Conservation (phyloP, 1,140 invertebrate species). For the Drosophila sucinea region DNA sequence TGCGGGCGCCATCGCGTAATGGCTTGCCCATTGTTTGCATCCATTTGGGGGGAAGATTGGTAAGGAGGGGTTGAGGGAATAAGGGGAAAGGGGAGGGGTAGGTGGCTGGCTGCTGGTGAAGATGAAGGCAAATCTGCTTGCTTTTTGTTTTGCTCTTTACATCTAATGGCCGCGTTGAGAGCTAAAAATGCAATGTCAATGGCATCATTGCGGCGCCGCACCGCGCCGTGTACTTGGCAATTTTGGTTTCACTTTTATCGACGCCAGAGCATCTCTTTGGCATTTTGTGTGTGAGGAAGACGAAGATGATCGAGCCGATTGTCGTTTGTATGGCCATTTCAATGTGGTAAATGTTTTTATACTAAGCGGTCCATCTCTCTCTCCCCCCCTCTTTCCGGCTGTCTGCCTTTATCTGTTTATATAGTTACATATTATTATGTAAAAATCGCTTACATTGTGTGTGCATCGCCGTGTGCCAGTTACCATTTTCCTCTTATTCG, state of each 20-base stretch:
- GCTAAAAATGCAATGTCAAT: constrained; percentile 79
- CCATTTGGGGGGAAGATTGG: constrained; percentile 33
- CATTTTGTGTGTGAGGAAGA: constrained; percentile 35
- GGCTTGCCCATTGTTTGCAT: constrained; percentile 69
- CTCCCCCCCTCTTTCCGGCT: not conserved
- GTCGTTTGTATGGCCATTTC: constrained; percentile 50
- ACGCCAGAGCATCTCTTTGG: constrained; percentile 59
- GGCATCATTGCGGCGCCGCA: constrained; percentile 51
- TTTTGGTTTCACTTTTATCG: constrained; percentile 80
- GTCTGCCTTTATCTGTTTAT: constrained; percentile 41
- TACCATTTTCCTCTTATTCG: constrained; percentile 41
- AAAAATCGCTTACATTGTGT: constrained; percentile 75
- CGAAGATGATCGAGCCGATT: constrained; percentile 53
- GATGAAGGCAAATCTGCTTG: constrained; percentile 18
- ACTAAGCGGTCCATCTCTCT: constrained; percentile 46
- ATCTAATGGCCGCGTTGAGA: constrained; percentile 76
- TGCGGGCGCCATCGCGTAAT: constrained; percentile 68
- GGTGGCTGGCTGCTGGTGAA: not conserved
- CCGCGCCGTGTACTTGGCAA: constrained; percentile 62
- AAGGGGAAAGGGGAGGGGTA: not conserved
- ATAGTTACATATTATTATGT: constrained; percentile 76
- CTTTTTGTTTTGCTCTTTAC: constrained; percentile 65
- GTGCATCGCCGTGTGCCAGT: constrained; percentile 70
- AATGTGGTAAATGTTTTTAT: constrained; percentile 70
- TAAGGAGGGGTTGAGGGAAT: constrained; percentile 14